phyloP scores from a whole-genome alignment of 2,797 vertebrate genomes.

The Sylvilagus floridanus region DNA sequence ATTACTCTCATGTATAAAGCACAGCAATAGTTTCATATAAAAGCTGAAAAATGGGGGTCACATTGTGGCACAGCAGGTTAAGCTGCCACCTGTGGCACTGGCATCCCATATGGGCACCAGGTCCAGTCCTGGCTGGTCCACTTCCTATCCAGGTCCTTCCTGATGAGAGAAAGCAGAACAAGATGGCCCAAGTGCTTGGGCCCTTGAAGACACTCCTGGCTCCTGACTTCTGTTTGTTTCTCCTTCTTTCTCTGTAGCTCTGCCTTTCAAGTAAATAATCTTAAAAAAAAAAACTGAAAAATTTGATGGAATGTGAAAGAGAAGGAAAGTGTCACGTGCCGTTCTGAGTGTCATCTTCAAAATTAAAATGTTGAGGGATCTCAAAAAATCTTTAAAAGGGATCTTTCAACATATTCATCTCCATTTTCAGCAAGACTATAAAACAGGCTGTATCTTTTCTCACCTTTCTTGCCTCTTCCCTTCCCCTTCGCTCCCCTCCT shows the following conservation, averaged over 20 bases:
- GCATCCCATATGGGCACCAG: too few relatives aligned
- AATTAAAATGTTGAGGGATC: neutral
- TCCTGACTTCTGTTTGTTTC: too few relatives aligned
- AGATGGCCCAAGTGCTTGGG: too few relatives aligned
- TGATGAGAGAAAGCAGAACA: too few relatives aligned
- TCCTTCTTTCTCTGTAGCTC: too few relatives aligned
- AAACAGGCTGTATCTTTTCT: neutral
- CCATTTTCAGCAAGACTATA: neutral
- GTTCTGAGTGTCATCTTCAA: neutral
- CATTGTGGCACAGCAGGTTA: too few relatives aligned
- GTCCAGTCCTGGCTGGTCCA: too few relatives aligned
- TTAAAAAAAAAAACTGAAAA: neutral
- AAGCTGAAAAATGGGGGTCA: too few relatives aligned
- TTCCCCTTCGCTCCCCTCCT: neutral
- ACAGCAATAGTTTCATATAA: neutral
- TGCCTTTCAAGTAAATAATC: too few relatives aligned
- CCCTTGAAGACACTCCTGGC: too few relatives aligned
- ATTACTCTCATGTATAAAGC: neutral
- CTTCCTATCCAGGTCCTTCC: too few relatives aligned
- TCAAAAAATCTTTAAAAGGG: neutral
- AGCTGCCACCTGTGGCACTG: too few relatives aligned
- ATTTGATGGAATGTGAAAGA: neutral
- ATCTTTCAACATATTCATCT: neutral
- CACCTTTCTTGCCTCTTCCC: neutral
- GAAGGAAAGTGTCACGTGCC: neutral